Base-by-base conservation (phyloP, 2,113 vertebrate species). In the Osmerus mordax region DNA sequence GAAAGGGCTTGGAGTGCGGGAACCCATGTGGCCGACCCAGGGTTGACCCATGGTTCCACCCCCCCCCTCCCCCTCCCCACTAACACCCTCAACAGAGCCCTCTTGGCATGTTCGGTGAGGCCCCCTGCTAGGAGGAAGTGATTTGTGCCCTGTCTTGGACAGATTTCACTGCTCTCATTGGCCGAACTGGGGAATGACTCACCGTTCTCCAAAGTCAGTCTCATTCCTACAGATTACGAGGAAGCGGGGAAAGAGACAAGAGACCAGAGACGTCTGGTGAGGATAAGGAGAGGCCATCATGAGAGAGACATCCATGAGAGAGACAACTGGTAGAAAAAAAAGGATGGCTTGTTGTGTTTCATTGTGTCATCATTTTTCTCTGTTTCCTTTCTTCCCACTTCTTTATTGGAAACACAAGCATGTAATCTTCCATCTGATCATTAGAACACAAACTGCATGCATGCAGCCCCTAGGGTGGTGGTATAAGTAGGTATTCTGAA, bases 341-440 rank as follows among this genome's bases (percentile, higher is more conserved):
- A n/a, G 36, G n/a, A 36, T 21, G 16, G 58, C 60, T 79, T 69
- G 64, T 41, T 14, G 74, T 72, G 55, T 75, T 72, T 68, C 64
- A 67, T 13, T 21, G 21, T n/a, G 65, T 58, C 51, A 23, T 28
- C 19, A 11, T 15, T 62, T 56, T 59, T 23, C 3, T 70, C 12
- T 69, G 8, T 54, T 23, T 51, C 63, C 32, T 36, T 51, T 74
- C 66, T 71, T 12, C 71, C 0, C 16, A 15, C 29, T 18, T 64
- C 25, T 84, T 89, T 81, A 86, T 83, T 89, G 65, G 83, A 89
- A 88, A 86, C 85, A 86, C 65, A 59, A 78, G 83, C 59, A 28
- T 56, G 71, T 81, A 76, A 80, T 87, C 81, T 87, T 86, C 85
- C 78, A 87, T 79, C 75, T 75, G 59, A 62, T 75, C 56, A 67